Evolutionary conservation across 1,140 invertebrate species (phyloP), one percentile per base, ranked within the genome.

Genomic region (Heliothis subflexa): DNA sequence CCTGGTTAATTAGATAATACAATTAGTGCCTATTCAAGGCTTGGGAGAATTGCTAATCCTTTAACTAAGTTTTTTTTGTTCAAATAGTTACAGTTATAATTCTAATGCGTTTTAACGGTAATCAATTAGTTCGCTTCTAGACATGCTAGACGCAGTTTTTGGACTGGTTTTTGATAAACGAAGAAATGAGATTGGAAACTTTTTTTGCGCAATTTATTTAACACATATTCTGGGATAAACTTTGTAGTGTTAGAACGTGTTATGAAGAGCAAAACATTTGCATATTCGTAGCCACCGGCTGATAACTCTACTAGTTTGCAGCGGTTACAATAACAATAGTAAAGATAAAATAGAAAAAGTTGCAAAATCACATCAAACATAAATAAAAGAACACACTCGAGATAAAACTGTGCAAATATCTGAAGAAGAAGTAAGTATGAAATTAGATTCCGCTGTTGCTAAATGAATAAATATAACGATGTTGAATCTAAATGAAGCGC

Each of bases 401-500:
- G 40, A n/a, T 66, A 47, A 13, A 47, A 66, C n/a, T 47, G 4
- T 13, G 21, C 33, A 66, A 66, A 66, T 13, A 47, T 18, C 40
- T 47, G 12, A 13, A 13, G 0, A 49, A 47, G n/a, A 47, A 47
- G n/a, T 55, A 3, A 10, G 11, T 57, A 28, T 25, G 9, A 25
- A 59, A 40, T 64, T 64, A 75, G 47, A 2, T 33, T 74, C 50
- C 57, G 12, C 40, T n/a, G 72, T 21, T 28, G 54, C 14, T 62
- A 50, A n/a, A 75, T 62, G 50, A 61, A 40, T 40, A 40, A 40
- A 40, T 40, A 40, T 40, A 40, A 40, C 33, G 33, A 40, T 40
- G 33, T 40, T 40, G 64, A 64, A 45, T 25, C 78, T 45, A 52
- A 40, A 28, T 28, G 18, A 75, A 86, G 81, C 84, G 84, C 86